Conservation (phyloP, 2,888 invertebrate genomes). For the Parelbella ahira region DNA sequence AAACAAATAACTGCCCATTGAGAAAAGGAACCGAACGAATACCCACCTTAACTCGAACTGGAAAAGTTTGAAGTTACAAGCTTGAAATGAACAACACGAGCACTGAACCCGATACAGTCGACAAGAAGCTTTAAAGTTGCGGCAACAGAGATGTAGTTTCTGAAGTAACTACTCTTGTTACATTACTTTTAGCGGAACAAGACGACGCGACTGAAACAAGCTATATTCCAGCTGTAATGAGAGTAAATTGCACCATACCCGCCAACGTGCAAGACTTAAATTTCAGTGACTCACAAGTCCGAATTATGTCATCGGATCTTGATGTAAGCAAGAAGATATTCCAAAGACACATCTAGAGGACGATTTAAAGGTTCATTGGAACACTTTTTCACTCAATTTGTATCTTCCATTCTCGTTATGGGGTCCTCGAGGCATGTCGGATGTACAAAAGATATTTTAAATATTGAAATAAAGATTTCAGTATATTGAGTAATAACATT, state of each 20-base stretch:
- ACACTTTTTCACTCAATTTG: constrained; percentile 63
- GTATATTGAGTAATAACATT: constrained; percentile 45
- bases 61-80: constrained; percentile 43
- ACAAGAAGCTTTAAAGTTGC: constrained; percentile 62
- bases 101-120: constrained; percentile 41
- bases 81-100: constrained; percentile 22
- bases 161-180: constrained; percentile 49
- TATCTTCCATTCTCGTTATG: constrained; percentile 48
- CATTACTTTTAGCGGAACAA: constrained; percentile 49
- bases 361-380: constrained; percentile 58
- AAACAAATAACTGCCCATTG: constrained; percentile 72
- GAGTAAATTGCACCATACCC: constrained; percentile 47
- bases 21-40: constrained; percentile 40
- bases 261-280: constrained; percentile 46
- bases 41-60: constrained; percentile 40
- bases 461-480: constrained; percentile 33
- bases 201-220: constrained; percentile 44
- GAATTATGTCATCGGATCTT: constrained; percentile 49
- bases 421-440: constrained; percentile 31
- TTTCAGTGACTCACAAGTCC: constrained; percentile 40
- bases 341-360: constrained; percentile 50
- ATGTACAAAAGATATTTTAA: constrained; percentile 33
- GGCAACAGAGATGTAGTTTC: constrained; percentile 68
- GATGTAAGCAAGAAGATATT: constrained; percentile 51
- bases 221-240: constrained; percentile 43